Percentiles rank a stretch among this genome's conserved stretches.
Evolutionary conservation across 2,113 vertebrate genomes (phyloP).

Genomic region (Chionodraco myersi): DNA sequence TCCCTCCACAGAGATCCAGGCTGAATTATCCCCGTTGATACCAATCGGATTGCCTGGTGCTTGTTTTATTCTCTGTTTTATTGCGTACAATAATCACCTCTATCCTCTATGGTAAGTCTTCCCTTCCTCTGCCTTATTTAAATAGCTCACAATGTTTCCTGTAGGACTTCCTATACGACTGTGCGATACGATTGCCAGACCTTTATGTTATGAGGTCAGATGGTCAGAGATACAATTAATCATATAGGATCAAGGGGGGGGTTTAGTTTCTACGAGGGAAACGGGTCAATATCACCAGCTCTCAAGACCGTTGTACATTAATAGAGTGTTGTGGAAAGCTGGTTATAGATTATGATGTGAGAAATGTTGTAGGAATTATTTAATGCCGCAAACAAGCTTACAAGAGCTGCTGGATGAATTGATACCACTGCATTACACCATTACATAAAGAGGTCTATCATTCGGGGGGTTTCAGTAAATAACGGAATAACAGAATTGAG

Average conservation of each 20-base stretch:
- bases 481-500: not conserved
- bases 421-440: not conserved
- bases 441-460: not conserved
- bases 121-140: not conserved
- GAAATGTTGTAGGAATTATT: not conserved
- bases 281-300: not conserved
- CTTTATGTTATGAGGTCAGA: conserved; percentile 18
- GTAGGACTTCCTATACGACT: not conserved
- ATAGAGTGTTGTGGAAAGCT: not conserved
- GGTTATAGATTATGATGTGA: not conserved
- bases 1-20: not conserved
- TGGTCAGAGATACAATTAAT: conserved; percentile 28
- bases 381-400: not conserved
- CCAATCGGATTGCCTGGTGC: not conserved
- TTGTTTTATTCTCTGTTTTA: conserved; percentile 27
- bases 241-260: not conserved
- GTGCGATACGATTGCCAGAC: conserved; percentile 5
- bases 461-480: not conserved
- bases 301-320: not conserved
- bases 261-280: not conserved
- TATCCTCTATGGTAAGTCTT: not conserved
- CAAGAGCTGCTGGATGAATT: not conserved
- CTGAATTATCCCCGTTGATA: conserved; percentile 11
- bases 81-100: not conserved
- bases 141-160: conserved; percentile 16